Percentiles rank a stretch among this genome's conserved stretches.
Evolutionary conservation across 2,113 vertebrate species (phyloP).

Genomic region (Athene noctua): DNA sequence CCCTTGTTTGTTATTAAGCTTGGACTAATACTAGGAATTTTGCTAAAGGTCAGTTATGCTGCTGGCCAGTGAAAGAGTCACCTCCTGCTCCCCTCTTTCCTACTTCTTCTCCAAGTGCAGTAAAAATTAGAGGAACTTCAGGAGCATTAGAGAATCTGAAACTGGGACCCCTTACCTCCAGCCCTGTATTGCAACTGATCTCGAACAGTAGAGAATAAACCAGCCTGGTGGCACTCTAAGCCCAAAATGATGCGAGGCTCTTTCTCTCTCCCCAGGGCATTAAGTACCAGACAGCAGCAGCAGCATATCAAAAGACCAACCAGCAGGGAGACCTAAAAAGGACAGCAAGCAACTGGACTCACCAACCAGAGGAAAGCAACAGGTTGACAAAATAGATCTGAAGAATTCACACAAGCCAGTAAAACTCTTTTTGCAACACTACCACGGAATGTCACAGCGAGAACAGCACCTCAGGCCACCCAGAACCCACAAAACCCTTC

Average conservation of each 20-base stretch:
- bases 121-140: background rate
- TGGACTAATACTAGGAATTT: background rate
- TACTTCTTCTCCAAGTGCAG: background rate
- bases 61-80: background rate
- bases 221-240: background rate
- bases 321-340: background rate
- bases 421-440: background rate
- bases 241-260: rapidly evolving
- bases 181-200: background rate
- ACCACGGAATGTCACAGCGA: background rate
- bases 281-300: conserved; percentile 9
- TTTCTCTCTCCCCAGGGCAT: conserved; percentile 5
- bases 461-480: background rate
- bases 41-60: background rate
- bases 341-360: background rate
- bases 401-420: background rate
- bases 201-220: background rate
- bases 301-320: background rate
- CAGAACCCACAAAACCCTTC: background rate
- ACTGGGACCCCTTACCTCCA: background rate
- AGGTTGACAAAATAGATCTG: conserved; percentile 3
- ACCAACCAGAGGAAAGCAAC: background rate
- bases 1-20: background rate
- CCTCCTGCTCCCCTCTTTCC: background rate
- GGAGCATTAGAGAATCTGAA: background rate